A percentile compares a stretch with the other conserved stretches of the same genome.
phyloP scores from a whole-genome alignment of 1,140 invertebrate species.

The Panagrolaimus sp. region DNA sequence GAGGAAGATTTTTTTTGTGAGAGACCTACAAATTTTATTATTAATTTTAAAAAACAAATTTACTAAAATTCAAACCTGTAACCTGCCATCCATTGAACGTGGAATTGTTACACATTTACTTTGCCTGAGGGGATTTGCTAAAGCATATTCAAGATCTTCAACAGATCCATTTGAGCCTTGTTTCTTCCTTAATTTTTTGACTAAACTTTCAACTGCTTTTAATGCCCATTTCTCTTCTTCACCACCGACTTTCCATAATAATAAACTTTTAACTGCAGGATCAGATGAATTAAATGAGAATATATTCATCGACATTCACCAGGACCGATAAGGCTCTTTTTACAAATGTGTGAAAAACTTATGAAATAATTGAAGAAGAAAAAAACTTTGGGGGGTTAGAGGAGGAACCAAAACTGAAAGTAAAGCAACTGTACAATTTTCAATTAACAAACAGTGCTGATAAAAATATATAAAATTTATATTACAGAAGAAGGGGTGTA shows the following conservation, averaged over 20 bases:
- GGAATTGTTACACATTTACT: conserved; percentile 98
- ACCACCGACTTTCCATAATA: conserved; percentile 57
- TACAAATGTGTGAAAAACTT: too few species aligned
- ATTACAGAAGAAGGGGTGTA: too few species aligned
- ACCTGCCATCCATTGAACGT: conserved; percentile 82
- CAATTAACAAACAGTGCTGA: too few species aligned
- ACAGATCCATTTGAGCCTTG: conserved; percentile 79
- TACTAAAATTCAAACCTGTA: conserved; percentile 61
- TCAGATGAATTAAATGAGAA: conserved; percentile 41
- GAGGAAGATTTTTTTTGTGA: conserved; percentile 87
- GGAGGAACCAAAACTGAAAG: too few species aligned
- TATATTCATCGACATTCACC: conserved; percentile 38
- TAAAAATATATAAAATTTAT: too few species aligned
- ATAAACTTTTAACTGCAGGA: conserved; percentile 45
- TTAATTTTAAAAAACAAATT: too few species aligned
- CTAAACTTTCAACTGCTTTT: conserved; percentile 93
- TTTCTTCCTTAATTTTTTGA: conserved; percentile 75
- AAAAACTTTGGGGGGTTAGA: too few species aligned
- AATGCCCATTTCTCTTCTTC: conserved; percentile 77
- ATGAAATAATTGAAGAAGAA: too few species aligned
- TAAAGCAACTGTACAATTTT: too few species aligned
- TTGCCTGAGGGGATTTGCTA: conserved; percentile 83
- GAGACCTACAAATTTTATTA: conserved; percentile 64
- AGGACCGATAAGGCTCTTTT: too few species aligned
- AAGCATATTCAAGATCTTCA: conserved; percentile 85